Evolutionary conservation across 2,113 vertebrate genomes (phyloP), one percentile per base, ranked within the genome.

Genomic region (Perccottus glenii): DNA sequence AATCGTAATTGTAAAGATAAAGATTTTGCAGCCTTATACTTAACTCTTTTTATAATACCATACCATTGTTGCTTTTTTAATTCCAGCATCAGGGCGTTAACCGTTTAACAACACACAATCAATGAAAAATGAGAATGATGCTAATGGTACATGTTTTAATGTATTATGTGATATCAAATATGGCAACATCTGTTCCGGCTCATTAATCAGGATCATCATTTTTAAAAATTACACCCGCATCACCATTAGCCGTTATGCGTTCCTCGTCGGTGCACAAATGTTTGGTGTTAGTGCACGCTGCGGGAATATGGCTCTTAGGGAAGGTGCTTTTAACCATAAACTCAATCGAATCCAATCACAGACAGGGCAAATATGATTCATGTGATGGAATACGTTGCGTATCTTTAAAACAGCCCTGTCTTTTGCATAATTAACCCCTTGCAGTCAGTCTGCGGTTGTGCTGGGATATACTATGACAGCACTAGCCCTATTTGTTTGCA

Each of bases 341-440:
- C 16, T 10, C 11, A 40, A 58, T 42, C 42, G 38, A 44, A 4
- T 33, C n/a, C 40, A 6, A 16, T 16, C 67, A 36, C 19, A 8
- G 6, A 56, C 11, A 15, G 19, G 44, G 9, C 5, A 36, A 74
- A 60, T 35, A 15, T 40, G 48, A 59, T 55, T 15, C 4, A 10
- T 9, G 4, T 3, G 6, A 32, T 10, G 9, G 5, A 38, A 44
- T 48, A 19, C 9, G 40, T 48, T 0, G 0, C 36, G 42, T 59
- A 42, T 40, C 42, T 47, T 72, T 67, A 70, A 76, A 77, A 58
- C 64, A 45, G 70, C 2, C 27, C 66, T 68, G 40, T 44, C 68
- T 67, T 83, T 84, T 85, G 84, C 70, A 84, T 89, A 84, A 91
- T 89, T 90, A 92, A 91, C 88, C 86, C 90, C 82, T 87, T 74